Base-by-base conservation (phyloP, 2,888 invertebrate genomes). In the Tanypteryx hageni region DNA sequence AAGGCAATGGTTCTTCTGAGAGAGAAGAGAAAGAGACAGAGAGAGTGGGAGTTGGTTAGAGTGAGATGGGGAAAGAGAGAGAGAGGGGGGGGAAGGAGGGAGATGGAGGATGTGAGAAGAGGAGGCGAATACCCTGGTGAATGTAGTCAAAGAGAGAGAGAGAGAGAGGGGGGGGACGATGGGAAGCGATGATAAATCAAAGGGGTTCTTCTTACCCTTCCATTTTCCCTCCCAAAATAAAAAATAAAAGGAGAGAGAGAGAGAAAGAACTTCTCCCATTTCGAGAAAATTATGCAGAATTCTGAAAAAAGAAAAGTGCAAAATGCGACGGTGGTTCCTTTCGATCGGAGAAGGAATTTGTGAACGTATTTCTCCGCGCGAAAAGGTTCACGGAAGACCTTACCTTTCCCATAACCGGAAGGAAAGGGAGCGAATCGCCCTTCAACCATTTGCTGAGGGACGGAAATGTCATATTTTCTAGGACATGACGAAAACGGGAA, bases 1-100 rank as follows among this genome's bases (percentile, higher is more conserved):
- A 61, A 61, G 27, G 86, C 86, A 86, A 61, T 86, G 86, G 58
- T 16, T n/a, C 85, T n/a, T 85, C 85, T 13, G 13, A 16, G 44
- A 82, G 82, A 18, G 27, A 31, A 44, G 31, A 31, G 31, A 82
- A 5, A 82, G 18, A 44, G 31, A 44, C 11, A 14, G 82, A 44
- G 44, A 82, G 82, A 22, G n/a, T 10, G 14, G 18, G 14, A 1
- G 13, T 11, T n/a, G 16, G 10, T 82, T 82, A 44, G 0, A 64
- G 3, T 82, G 4, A 5, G 13, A 11, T n/a, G 82, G 44, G 31
- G 76, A 27, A 2, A 9, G 11, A 11, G 5, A 27, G 22, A 58
- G 84, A 57, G 57, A 18, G 44, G 59, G 31, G 27, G 86, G 27
- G 61, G 59, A 59, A n/a, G n/a, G 7, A 27, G n/a, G 14, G n/a